These are phyloP conservation scores for Abrostola tripartita DNA, from an alignment of 2,888 invertebrate species.

Conservation along the genomic window DNA sequence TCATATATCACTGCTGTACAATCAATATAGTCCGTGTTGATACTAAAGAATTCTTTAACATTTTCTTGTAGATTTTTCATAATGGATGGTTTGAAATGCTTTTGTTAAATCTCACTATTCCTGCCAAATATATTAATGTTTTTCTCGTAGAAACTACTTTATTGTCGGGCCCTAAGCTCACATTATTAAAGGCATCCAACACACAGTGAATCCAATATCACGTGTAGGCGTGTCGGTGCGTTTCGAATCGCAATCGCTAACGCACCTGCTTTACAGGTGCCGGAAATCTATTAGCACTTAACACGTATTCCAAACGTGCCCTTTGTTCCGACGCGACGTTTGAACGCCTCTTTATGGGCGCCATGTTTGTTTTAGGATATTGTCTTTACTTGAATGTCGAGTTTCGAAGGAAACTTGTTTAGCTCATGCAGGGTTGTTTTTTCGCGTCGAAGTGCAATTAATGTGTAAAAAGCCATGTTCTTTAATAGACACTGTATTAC, in stretches of 20 bases:
- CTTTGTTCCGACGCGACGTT: slow-evolving; percentile 60
- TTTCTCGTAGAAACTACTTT: too few relatives aligned
- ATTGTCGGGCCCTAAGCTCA: slow-evolving; percentile 13
- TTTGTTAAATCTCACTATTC: neutral
- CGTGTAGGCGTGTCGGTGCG: slow-evolving; percentile 61
- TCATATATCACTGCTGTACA: slow-evolving; percentile 5
- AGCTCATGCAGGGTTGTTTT: slow-evolving; percentile 35
- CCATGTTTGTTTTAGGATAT: slow-evolving; percentile 51
- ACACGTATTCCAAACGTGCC: slow-evolving; percentile 59
- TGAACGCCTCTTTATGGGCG: slow-evolving; percentile 55
- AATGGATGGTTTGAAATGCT: neutral
- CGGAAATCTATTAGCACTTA: slow-evolving; percentile 78
- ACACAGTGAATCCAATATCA: slow-evolving; percentile 62
- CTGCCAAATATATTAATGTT: too few relatives aligned
- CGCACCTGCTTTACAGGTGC: slow-evolving; percentile 83
- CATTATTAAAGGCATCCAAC: slow-evolving; percentile 32
- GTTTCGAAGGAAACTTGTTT: slow-evolving; percentile 45
- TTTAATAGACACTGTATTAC: slow-evolving; percentile 29
- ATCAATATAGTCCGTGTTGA: neutral
- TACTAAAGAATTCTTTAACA: neutral
- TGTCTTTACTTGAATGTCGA: slow-evolving; percentile 47
- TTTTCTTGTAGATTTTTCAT: neutral
- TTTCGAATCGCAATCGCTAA: slow-evolving; percentile 63
- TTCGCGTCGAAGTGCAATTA: slow-evolving; percentile 21
- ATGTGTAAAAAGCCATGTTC: slow-evolving; percentile 34